Evolutionary conservation across 2,888 invertebrate genomes (phyloP).

Genomic region (Rotaria socialis): DNA sequence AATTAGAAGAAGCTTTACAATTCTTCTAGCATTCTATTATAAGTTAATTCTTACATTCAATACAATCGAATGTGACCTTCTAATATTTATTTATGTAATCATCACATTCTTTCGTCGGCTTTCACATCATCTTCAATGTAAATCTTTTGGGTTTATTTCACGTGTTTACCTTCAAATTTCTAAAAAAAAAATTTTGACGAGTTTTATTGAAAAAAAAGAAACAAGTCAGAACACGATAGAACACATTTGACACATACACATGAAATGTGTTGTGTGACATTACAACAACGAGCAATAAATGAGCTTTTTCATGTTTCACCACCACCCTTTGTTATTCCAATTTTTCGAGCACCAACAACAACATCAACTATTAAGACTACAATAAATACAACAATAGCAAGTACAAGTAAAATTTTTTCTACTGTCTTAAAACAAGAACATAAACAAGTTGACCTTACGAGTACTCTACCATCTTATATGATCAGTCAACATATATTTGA

Average conservation of each 20-base stretch:
- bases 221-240: background rate
- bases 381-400: background rate
- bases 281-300: background rate
- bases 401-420: background rate
- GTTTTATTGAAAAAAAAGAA: background rate
- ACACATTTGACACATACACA: background rate
- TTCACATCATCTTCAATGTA: background rate
- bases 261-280: background rate
- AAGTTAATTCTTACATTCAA: constrained; percentile 9
- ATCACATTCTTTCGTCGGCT: background rate
- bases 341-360: background rate
- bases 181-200: background rate
- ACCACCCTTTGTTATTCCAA: constrained; percentile 1
- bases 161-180: background rate
- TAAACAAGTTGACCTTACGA: background rate
- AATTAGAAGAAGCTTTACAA: background rate
- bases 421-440: background rate
- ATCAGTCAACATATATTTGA: constrained; percentile 1
- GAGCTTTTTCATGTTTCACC: background rate
- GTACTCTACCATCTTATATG: background rate
- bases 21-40: background rate
- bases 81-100: background rate
- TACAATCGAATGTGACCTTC: background rate
- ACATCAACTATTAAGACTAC: background rate
- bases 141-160: background rate